Base-by-base conservation (phyloP, 2,888 invertebrate species). In the Caenorhabditis sp. region DNA sequence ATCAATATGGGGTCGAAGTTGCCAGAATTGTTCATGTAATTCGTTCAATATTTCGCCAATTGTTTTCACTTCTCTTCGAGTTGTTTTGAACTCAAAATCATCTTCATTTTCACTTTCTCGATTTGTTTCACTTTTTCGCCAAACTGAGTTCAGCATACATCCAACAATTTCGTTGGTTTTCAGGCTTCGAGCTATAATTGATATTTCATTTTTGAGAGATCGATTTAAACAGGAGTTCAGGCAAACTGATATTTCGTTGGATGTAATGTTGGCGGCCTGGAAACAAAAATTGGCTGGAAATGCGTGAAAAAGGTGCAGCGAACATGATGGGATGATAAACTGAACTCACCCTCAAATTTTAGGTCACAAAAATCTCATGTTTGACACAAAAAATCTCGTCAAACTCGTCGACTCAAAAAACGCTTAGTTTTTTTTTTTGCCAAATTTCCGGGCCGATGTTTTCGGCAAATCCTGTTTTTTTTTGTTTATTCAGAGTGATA, bases 1-100 rank as follows among this genome's bases (percentile, higher is more conserved):
- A 51, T 68, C 54, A n/a, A 66, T 62, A 58, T 68, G 68, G 1
- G 68, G 63, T 37, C 62, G 21, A 8, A 68, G 51, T 23, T 54
- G 65, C 72, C 72, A 73, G 31, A 73, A 73, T 17, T 58, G 61
- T 8, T 65, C 62, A 51, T 73, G 72, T 26, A 73, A 23, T n/a
- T 73, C 72, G 26, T 73, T 73, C 51, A 73, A 49, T 37, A 73
- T 73, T 59, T 71, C 63, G 23, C 64, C 66, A 54, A 71, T 67
- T 6, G 63, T 19, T 21, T 58, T 67, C 19, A 71, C 71, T 58
- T 67, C 64, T 51, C 57, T 60, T 14, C 67, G 58, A 26, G 57
- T 23, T 14, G 66, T 61, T 26, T 43, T 51, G 49, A 71, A 71
- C 12, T 65, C 72, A 37, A 64, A 67, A 58, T 65, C 65, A 6